phyloP scores from a whole-genome alignment of 2,113 vertebrate species.

The Etheostoma cragini region DNA sequence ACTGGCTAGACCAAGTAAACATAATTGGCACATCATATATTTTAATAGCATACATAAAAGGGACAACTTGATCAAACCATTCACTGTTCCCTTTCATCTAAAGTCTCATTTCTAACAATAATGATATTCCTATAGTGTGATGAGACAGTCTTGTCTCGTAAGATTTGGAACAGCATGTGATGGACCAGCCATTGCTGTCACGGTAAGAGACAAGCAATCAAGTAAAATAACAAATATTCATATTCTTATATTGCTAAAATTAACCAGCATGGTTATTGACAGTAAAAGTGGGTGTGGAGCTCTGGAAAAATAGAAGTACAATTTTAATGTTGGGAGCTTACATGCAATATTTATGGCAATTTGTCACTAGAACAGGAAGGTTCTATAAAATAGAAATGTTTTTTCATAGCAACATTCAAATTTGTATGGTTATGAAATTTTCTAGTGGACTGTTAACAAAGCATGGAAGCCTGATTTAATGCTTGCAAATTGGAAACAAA shows the following conservation, averaged over 20 bases:
- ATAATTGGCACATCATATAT: neutral
- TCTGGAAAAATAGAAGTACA: neutral
- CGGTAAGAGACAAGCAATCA: too few relatives aligned
- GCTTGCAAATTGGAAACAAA: too few relatives aligned
- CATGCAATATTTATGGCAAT: too few relatives aligned
- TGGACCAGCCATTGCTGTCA: neutral
- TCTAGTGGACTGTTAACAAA: too few relatives aligned
- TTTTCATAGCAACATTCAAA: too few relatives aligned
- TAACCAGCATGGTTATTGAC: neutral
- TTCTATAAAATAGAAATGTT: too few relatives aligned
- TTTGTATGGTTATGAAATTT: too few relatives aligned
- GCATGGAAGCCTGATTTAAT: too few relatives aligned
- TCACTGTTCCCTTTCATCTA: neutral
- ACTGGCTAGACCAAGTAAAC: slow-evolving; percentile 31
- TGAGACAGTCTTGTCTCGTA: neutral
- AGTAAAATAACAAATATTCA: neutral
- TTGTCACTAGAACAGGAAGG: too few relatives aligned
- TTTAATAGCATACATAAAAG: neutral
- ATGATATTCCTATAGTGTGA: too few relatives aligned
- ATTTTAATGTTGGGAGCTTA: neutral
- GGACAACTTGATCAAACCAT: neutral
- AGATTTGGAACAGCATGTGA: neutral
- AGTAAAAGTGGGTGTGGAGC: neutral
- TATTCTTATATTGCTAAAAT: neutral
- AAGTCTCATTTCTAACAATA: neutral